phyloP scores from a whole-genome alignment of 2,797 vertebrate genomes.

The Enteromius mattozi region DNA sequence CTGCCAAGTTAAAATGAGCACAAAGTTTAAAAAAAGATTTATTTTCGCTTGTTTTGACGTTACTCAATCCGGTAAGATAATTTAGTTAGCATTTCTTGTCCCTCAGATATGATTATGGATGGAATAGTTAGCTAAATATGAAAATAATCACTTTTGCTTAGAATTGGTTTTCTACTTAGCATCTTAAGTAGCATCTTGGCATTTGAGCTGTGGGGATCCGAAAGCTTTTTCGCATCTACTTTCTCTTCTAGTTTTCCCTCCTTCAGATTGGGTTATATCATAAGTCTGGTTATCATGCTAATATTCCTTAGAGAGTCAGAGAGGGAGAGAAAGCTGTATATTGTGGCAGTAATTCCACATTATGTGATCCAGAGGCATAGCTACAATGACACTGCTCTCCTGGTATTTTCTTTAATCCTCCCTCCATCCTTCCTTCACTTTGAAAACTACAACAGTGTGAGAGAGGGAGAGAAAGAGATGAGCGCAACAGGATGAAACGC shows the following conservation, averaged over 20 bases:
- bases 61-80: not conserved
- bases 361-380: slow-evolving; percentile 63
- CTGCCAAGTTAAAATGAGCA: slow-evolving; percentile 6
- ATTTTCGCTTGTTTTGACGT: not conserved
- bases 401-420: slow-evolving; percentile 71
- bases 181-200: slow-evolving; percentile 8
- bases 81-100: slow-evolving; percentile 1
- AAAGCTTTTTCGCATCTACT: not conserved
- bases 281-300: slow-evolving; percentile 52
- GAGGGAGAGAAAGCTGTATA: slow-evolving; percentile 51
- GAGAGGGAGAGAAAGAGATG: slow-evolving; percentile 33
- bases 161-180: slow-evolving; percentile 14
- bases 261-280: slow-evolving; percentile 45
- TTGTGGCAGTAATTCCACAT: slow-evolving; percentile 66
- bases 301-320: slow-evolving; percentile 42
- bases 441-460: slow-evolving; percentile 59
- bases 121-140: slow-evolving; percentile 12
- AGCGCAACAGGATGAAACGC: slow-evolving; percentile 58
- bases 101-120: not conserved
- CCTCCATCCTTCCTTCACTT: slow-evolving; percentile 53
- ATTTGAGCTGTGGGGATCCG: slow-evolving; percentile 4
- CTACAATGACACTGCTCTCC: slow-evolving; percentile 61
- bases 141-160: slow-evolving; percentile 3
- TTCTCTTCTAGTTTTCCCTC: slow-evolving; percentile 16
- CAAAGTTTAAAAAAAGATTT: not conserved